Base-by-base conservation (phyloP, 2,888 invertebrate species). In the Torymus texanus region DNA sequence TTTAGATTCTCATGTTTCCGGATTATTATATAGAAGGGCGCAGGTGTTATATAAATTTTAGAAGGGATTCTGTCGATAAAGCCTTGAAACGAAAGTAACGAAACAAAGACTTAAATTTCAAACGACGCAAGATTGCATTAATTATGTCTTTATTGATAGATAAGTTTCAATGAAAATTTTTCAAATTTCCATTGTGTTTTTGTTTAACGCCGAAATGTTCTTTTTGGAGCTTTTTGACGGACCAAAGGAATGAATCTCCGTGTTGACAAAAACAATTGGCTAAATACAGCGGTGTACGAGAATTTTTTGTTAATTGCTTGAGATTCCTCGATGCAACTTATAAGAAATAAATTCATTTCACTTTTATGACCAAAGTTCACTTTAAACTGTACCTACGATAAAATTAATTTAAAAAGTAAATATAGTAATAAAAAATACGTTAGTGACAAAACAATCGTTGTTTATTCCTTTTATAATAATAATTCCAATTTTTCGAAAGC, bases 71-170 rank as follows among this genome's bases (percentile, higher is more conserved):
- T 61, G 58, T 66, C 53, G 70, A 80, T 76, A 67, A 74, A 76
- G 80, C 77, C 80, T 80, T 77, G 73, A 80, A 77, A 80, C 77
- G 77, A 80, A 80, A 77, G 80, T 80, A 80, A 76, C 21, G 50
- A 61, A 75, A 71, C 29, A 62, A 71, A 75, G 61, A 75, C 63
- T 75, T 75, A 16, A 74, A 55, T 50, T 29, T 41, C 50, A 62
- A 59, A 24, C 13, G 29, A 73, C 53, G 16, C 29, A 16, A 21
- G 51, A 63, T 72, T 72, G 16, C 18, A 14, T 77, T 76, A 56
- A 62, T 63, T 56, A 71, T 67, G 41, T 72, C 67, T 55, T 72
- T 61, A 66, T 16, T 41, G 65, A 58, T 62, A 24, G 21, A 58
- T 41, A 41, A 41, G 41, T 41, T 41, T 41, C 8, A 41, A 41